Conservation (phyloP, 2,888 invertebrate genomes). For the Lochmaea crataegi region DNA sequence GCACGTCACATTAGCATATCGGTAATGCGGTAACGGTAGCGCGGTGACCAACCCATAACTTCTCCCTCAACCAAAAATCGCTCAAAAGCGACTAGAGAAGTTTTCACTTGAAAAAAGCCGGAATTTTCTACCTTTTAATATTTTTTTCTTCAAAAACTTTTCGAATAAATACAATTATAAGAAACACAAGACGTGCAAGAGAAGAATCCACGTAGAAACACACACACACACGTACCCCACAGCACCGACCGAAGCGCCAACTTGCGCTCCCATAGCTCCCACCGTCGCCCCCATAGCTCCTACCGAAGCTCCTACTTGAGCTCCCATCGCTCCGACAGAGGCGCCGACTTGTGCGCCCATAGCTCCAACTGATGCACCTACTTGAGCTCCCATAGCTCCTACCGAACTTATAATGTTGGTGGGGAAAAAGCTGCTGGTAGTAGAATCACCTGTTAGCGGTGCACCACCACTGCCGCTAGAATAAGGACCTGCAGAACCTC, state of each 20-base stretch:
- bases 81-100: no score
- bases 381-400: conserved; percentile 62
- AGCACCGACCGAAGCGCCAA: conserved; percentile 58
- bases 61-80: no score
- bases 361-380: conserved; percentile 58
- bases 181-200: conserved; percentile 37
- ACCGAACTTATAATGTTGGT: conserved; percentile 64
- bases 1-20: no score
- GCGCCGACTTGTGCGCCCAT: conserved; percentile 59
- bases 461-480: conserved; percentile 69
- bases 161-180: background rate
- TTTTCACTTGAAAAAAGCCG: no score
- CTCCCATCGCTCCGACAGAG: conserved; percentile 58
- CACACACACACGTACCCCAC: conserved; percentile 60
- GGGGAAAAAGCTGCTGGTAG: conserved; percentile 63
- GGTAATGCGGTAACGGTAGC: no score
- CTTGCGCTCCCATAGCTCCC: conserved; percentile 57
- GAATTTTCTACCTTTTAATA: background rate
- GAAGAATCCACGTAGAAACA: conserved; percentile 40
- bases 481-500: conserved; percentile 66
- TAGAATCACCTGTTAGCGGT: conserved; percentile 62
- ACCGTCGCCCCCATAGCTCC: conserved; percentile 59
- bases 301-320: conserved; percentile 59
- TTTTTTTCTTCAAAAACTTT: conserved; percentile 13
- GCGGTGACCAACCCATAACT: no score